Evolutionary conservation across 2,888 invertebrate species (phyloP), one percentile per base, ranked within the genome.

Genomic region (Amphiduros pacificus): DNA sequence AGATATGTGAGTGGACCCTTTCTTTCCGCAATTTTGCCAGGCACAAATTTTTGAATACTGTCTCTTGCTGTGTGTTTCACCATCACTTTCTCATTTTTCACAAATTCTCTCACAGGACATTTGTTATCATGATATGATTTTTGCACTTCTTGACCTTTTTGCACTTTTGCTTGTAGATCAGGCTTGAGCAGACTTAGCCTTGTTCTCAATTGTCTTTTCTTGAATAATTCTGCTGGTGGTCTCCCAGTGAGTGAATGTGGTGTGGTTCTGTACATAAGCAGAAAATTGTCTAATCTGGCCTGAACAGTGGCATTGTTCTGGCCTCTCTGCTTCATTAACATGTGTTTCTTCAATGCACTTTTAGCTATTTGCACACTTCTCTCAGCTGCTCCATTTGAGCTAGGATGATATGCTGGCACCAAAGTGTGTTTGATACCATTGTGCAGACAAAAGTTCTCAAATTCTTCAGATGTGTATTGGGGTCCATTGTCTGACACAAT

Each of bases 401-500:
- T 20, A 20, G 55, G 55, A 24, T 40, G 44, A 26, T 55, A 55
- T 41, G 55, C 41, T 26, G 60, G 60, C 9, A 54, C 40, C 36
- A 48, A 26, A 11, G 24, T 32, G n/a, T 60, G 48, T 27, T 40
- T 17, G 14, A 60, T 31, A 27, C 60, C 60, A 55, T 60, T 40
- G 4, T 9, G 32, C 11, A 27, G 6, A n/a, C 54, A 17, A 44
- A 53, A 60, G 6, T 29, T 17, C 2, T 40, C 6, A 22, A 60
- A 60, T 20, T 41, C 54, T 9, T 26, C 54, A 5, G 54, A 24
- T n/a, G 24, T 55, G 27, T 55, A 55, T 40, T 40, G 48, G 5
- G 54, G 60, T 44, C 60, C 60, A 54, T 60, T 60, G 28, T 60
- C 60, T 20, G 44, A 44, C 6, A 60, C 60, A 2, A 54, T 5